Percentiles rank a stretch among this genome's conserved stretches.
Evolutionary conservation across 2,888 invertebrate genomes (phyloP).

Genomic region (Serripes groenlandicus): DNA sequence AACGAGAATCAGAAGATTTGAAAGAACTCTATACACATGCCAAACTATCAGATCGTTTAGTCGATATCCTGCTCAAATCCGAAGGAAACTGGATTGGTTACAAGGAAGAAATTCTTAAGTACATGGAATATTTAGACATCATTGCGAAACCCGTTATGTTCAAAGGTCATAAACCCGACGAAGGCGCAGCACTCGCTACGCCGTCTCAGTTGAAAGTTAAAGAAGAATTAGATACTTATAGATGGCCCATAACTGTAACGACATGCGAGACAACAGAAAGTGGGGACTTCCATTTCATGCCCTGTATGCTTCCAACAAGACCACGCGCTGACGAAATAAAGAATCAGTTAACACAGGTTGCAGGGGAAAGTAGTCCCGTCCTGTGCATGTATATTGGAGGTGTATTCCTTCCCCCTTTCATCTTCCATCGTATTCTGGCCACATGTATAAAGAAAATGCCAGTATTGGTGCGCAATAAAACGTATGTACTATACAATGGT

Average conservation of each 20-base stretch:
- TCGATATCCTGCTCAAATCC: too few relatives aligned
- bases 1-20: constrained; percentile 33
- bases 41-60: background rate
- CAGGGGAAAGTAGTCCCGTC: background rate
- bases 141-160: constrained; percentile 43
- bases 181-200: background rate
- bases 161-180: background rate
- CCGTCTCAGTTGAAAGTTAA: background rate
- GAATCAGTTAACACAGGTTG: background rate
- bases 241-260: background rate
- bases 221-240: too few relatives aligned
- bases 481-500: background rate
- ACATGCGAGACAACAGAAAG: too few relatives aligned
- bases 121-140: constrained; percentile 57
- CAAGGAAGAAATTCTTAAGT: constrained; percentile 39
- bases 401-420: background rate
- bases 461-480: background rate
- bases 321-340: background rate
- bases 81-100: background rate
- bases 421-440: background rate
- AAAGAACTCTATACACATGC: background rate
- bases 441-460: constrained; percentile 12
- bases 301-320: background rate
- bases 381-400: background rate
- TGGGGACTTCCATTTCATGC: constrained; percentile 8